phyloP scores from a whole-genome alignment of 2,113 vertebrate genomes.

The Proterorhinus semilunaris region DNA sequence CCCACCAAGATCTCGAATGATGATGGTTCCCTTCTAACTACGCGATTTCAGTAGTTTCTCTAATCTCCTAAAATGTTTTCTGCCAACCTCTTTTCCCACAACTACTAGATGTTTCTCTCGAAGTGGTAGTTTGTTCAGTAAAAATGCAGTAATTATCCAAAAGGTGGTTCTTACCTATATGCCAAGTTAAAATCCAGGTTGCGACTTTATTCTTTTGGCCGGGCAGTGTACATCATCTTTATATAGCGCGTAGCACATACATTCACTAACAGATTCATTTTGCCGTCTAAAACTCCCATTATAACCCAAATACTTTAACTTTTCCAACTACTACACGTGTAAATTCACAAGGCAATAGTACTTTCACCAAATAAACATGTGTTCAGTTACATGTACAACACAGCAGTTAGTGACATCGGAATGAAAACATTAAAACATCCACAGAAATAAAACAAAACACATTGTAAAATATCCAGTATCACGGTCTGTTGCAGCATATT shows the following conservation, averaged over 20 bases:
- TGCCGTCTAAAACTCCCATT: background rate
- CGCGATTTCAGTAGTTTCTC: too few species aligned
- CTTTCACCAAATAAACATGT: background rate
- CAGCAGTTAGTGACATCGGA: background rate
- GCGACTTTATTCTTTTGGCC: too few species aligned
- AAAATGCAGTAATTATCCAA: too few species aligned
- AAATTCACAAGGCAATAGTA: background rate
- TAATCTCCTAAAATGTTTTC: background rate
- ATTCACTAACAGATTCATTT: background rate
- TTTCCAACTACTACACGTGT: background rate
- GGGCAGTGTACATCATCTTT: background rate
- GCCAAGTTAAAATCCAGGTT: too few species aligned
- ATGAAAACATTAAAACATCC: background rate
- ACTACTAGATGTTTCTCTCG: too few species aligned
- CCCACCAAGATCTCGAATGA: too few species aligned
- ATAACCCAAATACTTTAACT: background rate
- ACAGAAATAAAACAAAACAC: background rate
- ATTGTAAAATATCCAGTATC: background rate
- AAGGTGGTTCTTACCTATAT: too few species aligned
- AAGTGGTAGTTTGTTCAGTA: too few species aligned
- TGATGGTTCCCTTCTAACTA: too few species aligned
- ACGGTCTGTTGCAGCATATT: background rate
- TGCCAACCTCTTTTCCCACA: too few species aligned
- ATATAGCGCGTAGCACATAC: background rate
- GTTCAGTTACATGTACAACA: background rate